Evolutionary conservation across 2,113 vertebrate genomes (phyloP).

Genomic region (Arvicanthis niloticus): DNA sequence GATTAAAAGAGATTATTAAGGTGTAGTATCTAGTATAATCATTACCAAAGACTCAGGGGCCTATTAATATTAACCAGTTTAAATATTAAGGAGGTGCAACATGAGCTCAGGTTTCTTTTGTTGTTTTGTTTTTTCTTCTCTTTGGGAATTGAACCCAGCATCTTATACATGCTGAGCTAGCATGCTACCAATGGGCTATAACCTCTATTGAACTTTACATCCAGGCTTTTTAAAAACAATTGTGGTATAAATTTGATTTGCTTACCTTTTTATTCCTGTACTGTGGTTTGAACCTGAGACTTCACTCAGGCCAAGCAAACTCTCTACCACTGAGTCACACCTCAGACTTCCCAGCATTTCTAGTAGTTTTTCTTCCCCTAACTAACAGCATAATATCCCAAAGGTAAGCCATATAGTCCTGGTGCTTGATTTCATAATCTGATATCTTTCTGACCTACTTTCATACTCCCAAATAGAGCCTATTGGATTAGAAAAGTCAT

Average conservation of each 20-base stretch:
- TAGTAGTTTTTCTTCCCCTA: not conserved
- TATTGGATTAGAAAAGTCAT: constrained; percentile 15
- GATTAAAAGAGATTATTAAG: not conserved
- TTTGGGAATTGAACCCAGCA: not conserved
- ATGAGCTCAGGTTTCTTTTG: not conserved
- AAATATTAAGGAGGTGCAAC: not conserved
- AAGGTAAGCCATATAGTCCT: not conserved
- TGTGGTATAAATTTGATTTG: not conserved
- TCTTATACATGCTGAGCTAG: not conserved
- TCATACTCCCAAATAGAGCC: not conserved
- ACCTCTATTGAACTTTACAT: not conserved
- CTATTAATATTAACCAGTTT: constrained; percentile 3
- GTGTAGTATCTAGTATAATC: not conserved
- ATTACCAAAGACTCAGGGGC: not conserved
- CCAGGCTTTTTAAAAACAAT: not conserved
- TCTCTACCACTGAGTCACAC: not conserved
- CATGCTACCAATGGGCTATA: not conserved
- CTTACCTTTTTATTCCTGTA: not conserved
- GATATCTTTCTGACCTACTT: not conserved
- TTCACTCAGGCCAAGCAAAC: not conserved
- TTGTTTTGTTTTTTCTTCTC: not conserved
- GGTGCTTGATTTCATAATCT: not conserved
- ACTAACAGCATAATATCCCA: not conserved
- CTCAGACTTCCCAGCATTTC: not conserved
- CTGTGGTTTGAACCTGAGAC: not conserved